Conservation (phyloP, 2,113 vertebrate genomes). For the Noturus placidus region DNA sequence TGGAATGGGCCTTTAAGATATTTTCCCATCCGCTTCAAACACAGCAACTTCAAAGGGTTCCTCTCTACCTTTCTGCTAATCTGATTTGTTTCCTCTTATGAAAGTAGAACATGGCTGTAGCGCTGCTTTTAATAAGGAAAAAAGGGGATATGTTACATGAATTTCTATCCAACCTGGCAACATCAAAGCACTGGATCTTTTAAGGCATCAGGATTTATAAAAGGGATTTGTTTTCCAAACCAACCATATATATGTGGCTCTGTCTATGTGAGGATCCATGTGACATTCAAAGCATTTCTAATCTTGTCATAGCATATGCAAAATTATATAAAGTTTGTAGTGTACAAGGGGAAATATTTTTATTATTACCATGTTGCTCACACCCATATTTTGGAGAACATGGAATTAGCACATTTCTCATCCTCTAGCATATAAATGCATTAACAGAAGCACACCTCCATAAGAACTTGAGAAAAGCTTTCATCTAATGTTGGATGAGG, state of each 20-base stretch:
- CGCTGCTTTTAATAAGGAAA: background rate
- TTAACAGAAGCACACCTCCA: conserved; percentile 28
- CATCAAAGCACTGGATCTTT: background rate
- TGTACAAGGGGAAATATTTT: conserved; percentile 21
- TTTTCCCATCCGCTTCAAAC: conserved; percentile 51
- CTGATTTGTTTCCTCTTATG: conserved; percentile 52
- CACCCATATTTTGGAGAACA: background rate
- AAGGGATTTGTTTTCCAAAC: background rate
- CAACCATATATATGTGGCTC: background rate
- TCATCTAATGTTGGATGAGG: conserved; percentile 37
- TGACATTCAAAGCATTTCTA: conserved; percentile 43
- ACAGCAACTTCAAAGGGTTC: conserved; percentile 52
- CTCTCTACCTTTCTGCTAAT: conserved; percentile 40
- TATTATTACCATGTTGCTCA: conserved; percentile 15
- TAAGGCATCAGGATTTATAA: background rate
- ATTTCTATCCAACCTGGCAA: background rate
- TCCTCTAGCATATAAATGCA: conserved; percentile 42
- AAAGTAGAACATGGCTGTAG: conserved; percentile 34
- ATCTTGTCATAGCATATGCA: conserved; percentile 10
- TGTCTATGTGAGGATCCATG: background rate
- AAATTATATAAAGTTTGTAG: background rate
- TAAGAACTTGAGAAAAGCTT: conserved; percentile 17
- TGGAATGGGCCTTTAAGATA: conserved; percentile 33
- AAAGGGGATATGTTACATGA: background rate
- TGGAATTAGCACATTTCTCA: conserved; percentile 46